A percentile compares a stretch with the other conserved stretches of the same genome.
phyloP scores from a whole-genome alignment of 2,113 vertebrate genomes.

The Silurus asotus region DNA sequence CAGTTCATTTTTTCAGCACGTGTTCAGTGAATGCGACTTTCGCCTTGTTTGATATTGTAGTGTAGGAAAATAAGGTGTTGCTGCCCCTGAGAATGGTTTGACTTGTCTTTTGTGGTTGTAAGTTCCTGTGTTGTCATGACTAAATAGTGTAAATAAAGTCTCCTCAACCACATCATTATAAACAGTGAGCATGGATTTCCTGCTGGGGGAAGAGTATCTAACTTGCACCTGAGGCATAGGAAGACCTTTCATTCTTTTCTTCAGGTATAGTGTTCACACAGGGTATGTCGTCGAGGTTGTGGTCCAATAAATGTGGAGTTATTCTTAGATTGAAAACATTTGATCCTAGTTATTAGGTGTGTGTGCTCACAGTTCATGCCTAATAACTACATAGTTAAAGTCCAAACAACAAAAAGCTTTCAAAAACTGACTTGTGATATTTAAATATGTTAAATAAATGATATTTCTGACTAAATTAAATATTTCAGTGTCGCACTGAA shows the following conservation, averaged over 20 bases:
- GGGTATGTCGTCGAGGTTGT: not conserved
- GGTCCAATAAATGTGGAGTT: not conserved
- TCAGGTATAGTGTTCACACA: not conserved
- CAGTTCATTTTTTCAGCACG: not conserved
- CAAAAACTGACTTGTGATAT: not conserved
- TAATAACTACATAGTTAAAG: not conserved
- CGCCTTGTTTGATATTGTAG: not conserved
- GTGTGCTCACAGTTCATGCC: not conserved
- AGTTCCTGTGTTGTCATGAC: not conserved
- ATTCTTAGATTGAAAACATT: not conserved
- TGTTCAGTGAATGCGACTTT: not conserved
- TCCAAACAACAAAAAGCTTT: not conserved
- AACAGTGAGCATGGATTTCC: not conserved
- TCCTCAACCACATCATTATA: not conserved
- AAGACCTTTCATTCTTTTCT: not conserved
- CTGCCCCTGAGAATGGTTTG: not conserved
- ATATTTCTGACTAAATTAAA: not conserved
- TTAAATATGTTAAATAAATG: not conserved
- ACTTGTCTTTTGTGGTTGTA: not conserved
- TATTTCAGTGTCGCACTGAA: not conserved
- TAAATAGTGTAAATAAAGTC: not conserved
- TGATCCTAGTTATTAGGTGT: not conserved
- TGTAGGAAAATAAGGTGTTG: not conserved
- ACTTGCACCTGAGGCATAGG: not conserved
- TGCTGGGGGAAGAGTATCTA: not conserved